A percentile compares a stretch with the other conserved stretches of the same genome.
Evolutionary conservation across 1,140 invertebrate genomes (phyloP).

Genomic region (Hycleus cichorii): DNA sequence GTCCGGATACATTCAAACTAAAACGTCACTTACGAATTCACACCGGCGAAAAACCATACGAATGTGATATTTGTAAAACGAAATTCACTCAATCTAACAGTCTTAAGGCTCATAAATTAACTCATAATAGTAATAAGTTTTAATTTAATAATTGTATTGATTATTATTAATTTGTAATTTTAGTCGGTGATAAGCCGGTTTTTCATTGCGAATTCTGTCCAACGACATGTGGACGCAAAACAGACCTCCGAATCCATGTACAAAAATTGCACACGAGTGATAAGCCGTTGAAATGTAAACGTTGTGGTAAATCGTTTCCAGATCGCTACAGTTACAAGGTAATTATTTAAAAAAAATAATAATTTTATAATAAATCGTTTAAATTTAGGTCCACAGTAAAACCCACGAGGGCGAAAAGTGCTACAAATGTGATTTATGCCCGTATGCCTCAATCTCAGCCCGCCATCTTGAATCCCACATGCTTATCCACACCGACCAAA

Average conservation of each 20-base stretch:
- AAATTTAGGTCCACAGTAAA: constrained; percentile 58
- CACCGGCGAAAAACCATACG: constrained; percentile 87
- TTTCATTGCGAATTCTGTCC: constrained; percentile 94
- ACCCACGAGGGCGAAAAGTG: constrained; percentile 97
- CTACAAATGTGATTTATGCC: constrained; percentile 91
- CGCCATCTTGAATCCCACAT: constrained; percentile 94
- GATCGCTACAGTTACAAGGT: constrained; percentile 74
- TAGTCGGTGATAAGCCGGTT: constrained; percentile 85
- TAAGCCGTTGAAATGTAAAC: constrained; percentile 83
- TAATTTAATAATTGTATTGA: background rate
- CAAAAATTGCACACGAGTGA: constrained; percentile 94
- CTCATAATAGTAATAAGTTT: constrained; percentile 77
- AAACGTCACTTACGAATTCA: constrained; percentile 93
- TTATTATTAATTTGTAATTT: constrained; percentile 25
- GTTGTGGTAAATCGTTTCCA: constrained; percentile 87
- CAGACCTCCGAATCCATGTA: constrained; percentile 92
- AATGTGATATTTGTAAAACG: constrained; percentile 86
- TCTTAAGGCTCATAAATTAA: constrained; percentile 87
- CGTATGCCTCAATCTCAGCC: constrained; percentile 87
- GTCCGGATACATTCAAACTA: constrained; percentile 95
- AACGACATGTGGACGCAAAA: constrained; percentile 93
- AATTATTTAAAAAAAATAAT: background rate
- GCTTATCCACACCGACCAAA: constrained; percentile 90
- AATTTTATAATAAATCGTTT: background rate
- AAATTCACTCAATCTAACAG: constrained; percentile 96